Evolutionary conservation across 1,140 invertebrate genomes (phyloP).

Genomic region (Sipha flava): DNA sequence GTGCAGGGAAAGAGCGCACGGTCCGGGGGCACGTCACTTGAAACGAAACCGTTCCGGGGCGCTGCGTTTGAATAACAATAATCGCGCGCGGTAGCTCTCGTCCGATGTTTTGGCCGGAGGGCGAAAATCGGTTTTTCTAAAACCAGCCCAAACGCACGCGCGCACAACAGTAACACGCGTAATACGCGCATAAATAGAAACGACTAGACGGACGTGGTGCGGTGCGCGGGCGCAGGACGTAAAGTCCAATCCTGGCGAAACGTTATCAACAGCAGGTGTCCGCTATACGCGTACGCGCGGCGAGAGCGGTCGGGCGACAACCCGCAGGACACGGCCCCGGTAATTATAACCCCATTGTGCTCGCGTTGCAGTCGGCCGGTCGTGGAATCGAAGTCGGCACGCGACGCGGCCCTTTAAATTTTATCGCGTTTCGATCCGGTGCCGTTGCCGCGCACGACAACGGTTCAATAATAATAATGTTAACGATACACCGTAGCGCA

Average conservation of each 20-base stretch:
- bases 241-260: not conserved
- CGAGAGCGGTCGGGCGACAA: not conserved
- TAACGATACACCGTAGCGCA: too few species aligned
- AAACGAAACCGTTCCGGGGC: slow-evolving; percentile 32
- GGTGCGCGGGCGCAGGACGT: not conserved
- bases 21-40: slow-evolving; percentile 9
- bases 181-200: not conserved
- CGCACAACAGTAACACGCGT: too few species aligned
- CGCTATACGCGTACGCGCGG: not conserved
- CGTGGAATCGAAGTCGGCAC: too few species aligned
- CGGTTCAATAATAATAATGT: too few species aligned
- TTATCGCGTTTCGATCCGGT: too few species aligned
- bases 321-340: not conserved
- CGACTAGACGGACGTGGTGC: not conserved
- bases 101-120: slow-evolving; percentile 14
- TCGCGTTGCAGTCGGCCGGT: not conserved
- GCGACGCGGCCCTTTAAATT: too few species aligned
- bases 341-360: not conserved
- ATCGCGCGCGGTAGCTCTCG: not conserved
- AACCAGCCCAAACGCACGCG: not conserved
- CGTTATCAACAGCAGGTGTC: slow-evolving; percentile 11
- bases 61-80: slow-evolving; percentile 25
- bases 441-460: too few species aligned
- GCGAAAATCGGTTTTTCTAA: slow-evolving; percentile 17
- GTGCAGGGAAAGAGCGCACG: not conserved